These are phyloP conservation scores for Phyllostomus discolor DNA, from an alignment of 2,113 vertebrate genomes.

Conservation along the genomic window DNA sequence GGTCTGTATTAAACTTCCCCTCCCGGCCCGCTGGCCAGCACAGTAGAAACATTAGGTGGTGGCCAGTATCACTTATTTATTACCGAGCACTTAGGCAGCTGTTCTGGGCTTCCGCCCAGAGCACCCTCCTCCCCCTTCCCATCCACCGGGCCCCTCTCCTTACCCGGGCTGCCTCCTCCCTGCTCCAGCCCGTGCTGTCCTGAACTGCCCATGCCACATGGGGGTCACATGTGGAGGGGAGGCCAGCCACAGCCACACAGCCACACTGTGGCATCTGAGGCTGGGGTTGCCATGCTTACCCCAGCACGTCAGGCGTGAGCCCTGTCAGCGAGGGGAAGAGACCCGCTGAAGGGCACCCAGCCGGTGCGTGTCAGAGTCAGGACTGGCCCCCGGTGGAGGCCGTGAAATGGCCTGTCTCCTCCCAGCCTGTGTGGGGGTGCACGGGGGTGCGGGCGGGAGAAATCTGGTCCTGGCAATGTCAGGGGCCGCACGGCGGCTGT, in stretches of 20 bases:
- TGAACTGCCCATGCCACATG: background rate
- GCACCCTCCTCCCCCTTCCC: background rate
- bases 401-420: background rate
- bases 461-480: background rate
- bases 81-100: constrained; percentile 56
- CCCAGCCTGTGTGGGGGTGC: background rate
- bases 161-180: background rate
- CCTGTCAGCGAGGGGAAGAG: background rate
- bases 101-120: constrained; percentile 17
- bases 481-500: rapidly evolving
- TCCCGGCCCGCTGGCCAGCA: background rate
- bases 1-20: background rate
- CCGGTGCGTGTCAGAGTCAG: background rate
- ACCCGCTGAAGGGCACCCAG: background rate
- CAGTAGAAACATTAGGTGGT: constrained; percentile 26
- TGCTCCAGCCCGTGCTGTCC: background rate
- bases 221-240: too few species aligned
- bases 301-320: background rate
- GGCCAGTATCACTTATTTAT: constrained; percentile 61
- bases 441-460: background rate
- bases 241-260: background rate
- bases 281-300: background rate
- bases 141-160: background rate
- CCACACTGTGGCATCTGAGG: rapidly evolving
- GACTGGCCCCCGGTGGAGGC: background rate